These are phyloP conservation scores for Antheraea pernyi DNA, from an alignment of 1,140 invertebrate species.

Conservation along the genomic window DNA sequence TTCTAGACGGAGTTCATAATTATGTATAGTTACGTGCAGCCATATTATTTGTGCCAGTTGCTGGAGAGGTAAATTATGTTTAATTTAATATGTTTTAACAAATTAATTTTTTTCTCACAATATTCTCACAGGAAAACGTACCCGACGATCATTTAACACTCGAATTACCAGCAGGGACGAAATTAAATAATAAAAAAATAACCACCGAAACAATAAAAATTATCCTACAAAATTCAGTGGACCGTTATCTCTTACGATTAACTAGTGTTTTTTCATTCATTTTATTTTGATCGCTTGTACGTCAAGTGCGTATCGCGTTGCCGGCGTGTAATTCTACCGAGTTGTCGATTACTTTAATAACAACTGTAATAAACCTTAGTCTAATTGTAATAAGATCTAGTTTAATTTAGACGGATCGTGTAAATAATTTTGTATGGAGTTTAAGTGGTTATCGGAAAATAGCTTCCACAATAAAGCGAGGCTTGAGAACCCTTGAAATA, in stretches of 20 bases:
- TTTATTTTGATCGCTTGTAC: conserved; percentile 57
- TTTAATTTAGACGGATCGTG: no score
- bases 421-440: conserved; percentile 28
- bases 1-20: no score
- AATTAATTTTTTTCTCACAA: no score
- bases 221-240: conserved; percentile 52
- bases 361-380: no score
- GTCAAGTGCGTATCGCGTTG: conserved; percentile 64
- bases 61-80: no score
- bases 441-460: conserved; percentile 66
- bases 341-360: no score
- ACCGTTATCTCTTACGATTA: conserved; percentile 51
- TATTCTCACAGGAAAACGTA: conserved; percentile 67
- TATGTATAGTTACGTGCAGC: no score
- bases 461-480: conserved; percentile 33
- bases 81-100: no score
- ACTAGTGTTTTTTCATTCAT: conserved; percentile 53
- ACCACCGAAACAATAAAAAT: conserved; percentile 49
- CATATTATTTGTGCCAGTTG: no score
- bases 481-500: conserved; percentile 33
- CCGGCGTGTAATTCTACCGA: conserved; percentile 31
- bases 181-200: conserved; percentile 40
- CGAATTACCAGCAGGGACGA: conserved; percentile 28
- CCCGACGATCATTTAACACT: conserved; percentile 23
- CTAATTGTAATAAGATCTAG: no score